Evolutionary conservation across 2,888 invertebrate species (phyloP), one percentile per base, ranked within the genome.

Genomic region (Lycocerus yunnanus): DNA sequence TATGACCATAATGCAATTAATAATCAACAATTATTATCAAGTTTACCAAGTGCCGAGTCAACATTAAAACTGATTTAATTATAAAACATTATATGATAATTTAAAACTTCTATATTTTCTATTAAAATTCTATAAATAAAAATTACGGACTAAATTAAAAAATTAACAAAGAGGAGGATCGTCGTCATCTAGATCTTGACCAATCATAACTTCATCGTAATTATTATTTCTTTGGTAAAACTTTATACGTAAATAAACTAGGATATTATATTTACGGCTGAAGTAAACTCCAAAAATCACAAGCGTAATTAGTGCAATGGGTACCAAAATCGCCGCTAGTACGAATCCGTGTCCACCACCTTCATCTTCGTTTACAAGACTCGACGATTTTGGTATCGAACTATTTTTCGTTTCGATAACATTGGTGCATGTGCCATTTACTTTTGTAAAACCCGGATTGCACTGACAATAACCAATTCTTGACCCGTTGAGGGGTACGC

Each of bases 201-300:
- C 87, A 77, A 87, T 87, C 86, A 87, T 87, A 74, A 87, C 87
- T 79, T 87, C 87, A 80, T 87, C 87, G 77, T 87, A 87, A 77
- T 83, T 86, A 76, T 81, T 83, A 76, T 83, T 83, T 82, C 86
- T 85, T 82, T 84, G 84, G 80, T 81, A 82, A 24, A 87, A 78
- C 78, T 85, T 87, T 72, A 81, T 84, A 72, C 85, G 82, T 27
- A 87, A 73, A 85, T 85, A 85, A 68, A 80, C 80, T 24, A 85
- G 70, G 66, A 87, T 65, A 67, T 84, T 83, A 75, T 85, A 86
- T 77, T 83, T 85, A 73, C 83, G 82, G 78, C 81, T 82, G 75
- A 84, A 73, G 81, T 85, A 86, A 72, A 86, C 77, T 73, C 83
- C 84, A 79, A 82, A 82, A 83, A 87, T 85, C 83, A 87, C 84